Percentiles rank a stretch among this genome's conserved stretches.
Conservation (phyloP, 2,113 vertebrate genomes). For the Saguinus midas region DNA sequence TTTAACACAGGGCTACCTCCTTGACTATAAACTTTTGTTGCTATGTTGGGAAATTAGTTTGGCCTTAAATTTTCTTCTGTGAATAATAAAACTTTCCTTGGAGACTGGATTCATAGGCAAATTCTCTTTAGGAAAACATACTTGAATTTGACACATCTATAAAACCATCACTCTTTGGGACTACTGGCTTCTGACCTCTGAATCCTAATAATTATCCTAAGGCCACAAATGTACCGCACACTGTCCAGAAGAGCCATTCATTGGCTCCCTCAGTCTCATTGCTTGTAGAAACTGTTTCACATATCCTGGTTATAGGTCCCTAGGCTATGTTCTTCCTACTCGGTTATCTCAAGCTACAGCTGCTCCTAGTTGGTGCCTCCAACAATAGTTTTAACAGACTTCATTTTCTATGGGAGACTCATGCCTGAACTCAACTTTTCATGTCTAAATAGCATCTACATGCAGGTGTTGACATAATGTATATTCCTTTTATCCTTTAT, state of each 20-base stretch:
- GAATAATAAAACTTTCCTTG: slow-evolving; percentile 47
- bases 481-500: neutral
- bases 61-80: slow-evolving; percentile 40
- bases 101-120: slow-evolving; percentile 28
- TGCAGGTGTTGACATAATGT: neutral
- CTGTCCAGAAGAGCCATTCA: neutral
- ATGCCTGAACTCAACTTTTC: neutral
- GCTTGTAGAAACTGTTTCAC: neutral
- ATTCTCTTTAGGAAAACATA: slow-evolving; percentile 47
- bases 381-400: neutral
- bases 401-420: neutral
- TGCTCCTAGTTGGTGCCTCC: neutral
- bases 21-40: slow-evolving; percentile 51
- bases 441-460: accelerated
- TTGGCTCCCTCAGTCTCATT: neutral
- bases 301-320: neutral
- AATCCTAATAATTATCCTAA: neutral
- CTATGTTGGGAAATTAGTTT: slow-evolving; percentile 48
- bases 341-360: neutral
- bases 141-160: slow-evolving; percentile 41
- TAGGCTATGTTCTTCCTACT: neutral
- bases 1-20: neutral
- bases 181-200: neutral
- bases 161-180: neutral
- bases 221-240: neutral